Evolutionary conservation across 2,888 invertebrate genomes (phyloP), one percentile per base, ranked within the genome.

Genomic region (Aporophyla lueneburgensis): DNA sequence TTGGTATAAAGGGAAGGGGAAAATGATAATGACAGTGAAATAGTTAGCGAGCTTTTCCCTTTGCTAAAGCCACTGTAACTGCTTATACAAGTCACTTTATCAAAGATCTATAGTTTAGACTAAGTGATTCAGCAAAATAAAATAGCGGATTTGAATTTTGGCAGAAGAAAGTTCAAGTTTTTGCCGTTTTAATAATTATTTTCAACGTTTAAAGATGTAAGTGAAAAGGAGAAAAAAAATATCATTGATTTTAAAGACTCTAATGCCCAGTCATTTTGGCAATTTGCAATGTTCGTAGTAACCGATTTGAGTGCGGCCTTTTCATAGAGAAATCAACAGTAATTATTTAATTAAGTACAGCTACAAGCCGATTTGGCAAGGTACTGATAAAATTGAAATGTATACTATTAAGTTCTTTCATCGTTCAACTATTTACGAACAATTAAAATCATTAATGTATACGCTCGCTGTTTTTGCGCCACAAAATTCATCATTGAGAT

Each of bases 271-370:
- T 75, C n/a, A 81, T 59, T 62, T 51, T 33, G 19, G 54, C 61
- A 51, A 78, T 78, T 76, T 21, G 62, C 67, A 66, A 59, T 65
- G 49, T 43, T 40, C 53, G 46, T 33, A 33, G 51, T 58, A 58
- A 51, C 33, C 5, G 16, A 76, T 49, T 79, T 82, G 58, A 59
- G 63, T 61, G 65, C 74, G 71, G 86, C 16, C 33, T 77, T 77
- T 81, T 76, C 68, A 74, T 59, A 63, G 24, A 74, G 58, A 63
- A 67, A 65, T 49, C 33, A 53, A 46, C 27, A 4, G 62, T 87
- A 79, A 86, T 86, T 85, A 82, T 66, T 71, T 56, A n/a, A 86
- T 87, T 87, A 80, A 59, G 76, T 79, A 80, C 76, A 84, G 62
- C 71, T 72, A 82, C 65, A 74, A 53, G 16, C 7, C 65, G 72